Conservation (phyloP, 2,113 vertebrate genomes). For the Sapajus apella region DNA sequence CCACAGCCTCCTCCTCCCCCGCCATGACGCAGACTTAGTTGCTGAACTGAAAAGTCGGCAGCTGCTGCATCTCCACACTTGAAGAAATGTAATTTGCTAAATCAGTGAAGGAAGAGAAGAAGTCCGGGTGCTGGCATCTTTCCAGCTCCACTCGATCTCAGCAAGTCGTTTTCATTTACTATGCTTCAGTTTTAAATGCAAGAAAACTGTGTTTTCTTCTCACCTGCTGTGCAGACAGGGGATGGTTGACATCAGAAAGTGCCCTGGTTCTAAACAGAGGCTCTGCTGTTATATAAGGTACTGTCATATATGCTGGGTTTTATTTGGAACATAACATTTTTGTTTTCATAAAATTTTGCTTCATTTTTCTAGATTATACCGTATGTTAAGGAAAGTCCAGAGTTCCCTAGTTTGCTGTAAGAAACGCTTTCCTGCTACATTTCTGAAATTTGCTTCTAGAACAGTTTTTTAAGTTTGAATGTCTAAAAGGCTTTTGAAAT, state of each 20-base stretch:
- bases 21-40: accelerated
- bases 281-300: accelerated
- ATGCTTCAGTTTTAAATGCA: accelerated
- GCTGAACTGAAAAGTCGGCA: accelerated
- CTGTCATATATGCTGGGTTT: accelerated
- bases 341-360: neutral
- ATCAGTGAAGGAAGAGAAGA: accelerated
- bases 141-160: accelerated
- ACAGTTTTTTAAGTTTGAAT: neutral
- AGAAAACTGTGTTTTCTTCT: neutral
- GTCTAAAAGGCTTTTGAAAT: neutral
- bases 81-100: accelerated
- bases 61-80: accelerated
- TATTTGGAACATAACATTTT: accelerated
- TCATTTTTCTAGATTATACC: accelerated
- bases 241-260: accelerated
- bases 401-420: neutral
- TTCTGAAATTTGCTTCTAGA: neutral
- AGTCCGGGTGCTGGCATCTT: neutral
- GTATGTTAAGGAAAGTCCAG: accelerated
- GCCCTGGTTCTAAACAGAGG: neutral
- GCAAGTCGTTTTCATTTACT: accelerated
- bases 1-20: accelerated
- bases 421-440: neutral
- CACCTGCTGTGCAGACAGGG: accelerated